phyloP scores from a whole-genome alignment of 2,113 vertebrate genomes.

The Dromiciops gliroides region DNA sequence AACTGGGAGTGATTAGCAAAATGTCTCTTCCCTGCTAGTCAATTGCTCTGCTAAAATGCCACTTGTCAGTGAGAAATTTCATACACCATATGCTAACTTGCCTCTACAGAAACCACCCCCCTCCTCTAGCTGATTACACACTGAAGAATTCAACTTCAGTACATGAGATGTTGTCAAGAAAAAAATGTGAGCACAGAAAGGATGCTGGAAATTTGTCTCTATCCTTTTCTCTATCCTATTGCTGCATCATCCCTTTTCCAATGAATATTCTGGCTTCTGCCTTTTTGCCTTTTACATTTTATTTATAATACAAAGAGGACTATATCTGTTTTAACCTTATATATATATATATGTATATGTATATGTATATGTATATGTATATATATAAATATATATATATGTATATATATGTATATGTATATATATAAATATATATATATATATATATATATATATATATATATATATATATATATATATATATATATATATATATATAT shows the following conservation, averaged over 20 bases:
- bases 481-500: no score
- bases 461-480: no score
- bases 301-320: not conserved
- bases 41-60: conserved; percentile 87
- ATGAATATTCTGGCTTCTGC: not conserved
- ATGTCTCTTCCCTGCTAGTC: conserved; percentile 82
- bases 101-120: conserved; percentile 81
- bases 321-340: not conserved
- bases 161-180: conserved; percentile 72
- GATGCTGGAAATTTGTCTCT: conserved; percentile 64
- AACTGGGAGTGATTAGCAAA: conserved; percentile 91
- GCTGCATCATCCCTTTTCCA: not conserved
- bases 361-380: no score
- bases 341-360: no score
- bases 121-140: conserved; percentile 80
- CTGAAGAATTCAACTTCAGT: conserved; percentile 74
- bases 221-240: conserved; percentile 2
- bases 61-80: conserved; percentile 90
- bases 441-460: no score
- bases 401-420: no score
- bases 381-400: no score
- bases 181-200: conserved; percentile 66
- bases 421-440: no score
- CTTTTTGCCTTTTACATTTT: not conserved
- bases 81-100: conserved; percentile 91